phyloP scores from a whole-genome alignment of 2,113 vertebrate species.

The Pao palembangensis region DNA sequence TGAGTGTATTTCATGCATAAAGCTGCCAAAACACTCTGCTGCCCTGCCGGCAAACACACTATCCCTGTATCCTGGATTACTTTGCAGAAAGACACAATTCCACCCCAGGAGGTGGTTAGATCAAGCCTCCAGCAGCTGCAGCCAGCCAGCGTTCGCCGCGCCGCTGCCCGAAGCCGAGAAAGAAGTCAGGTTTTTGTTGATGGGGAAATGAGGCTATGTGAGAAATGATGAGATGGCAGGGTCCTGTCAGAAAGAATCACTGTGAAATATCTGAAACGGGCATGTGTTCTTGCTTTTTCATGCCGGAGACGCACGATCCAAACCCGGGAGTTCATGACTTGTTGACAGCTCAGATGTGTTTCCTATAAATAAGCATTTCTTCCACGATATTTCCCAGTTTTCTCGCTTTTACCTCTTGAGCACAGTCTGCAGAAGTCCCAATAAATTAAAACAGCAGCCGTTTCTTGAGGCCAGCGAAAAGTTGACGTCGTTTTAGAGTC shows the following conservation, averaged over 20 bases:
- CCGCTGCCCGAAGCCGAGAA: constrained; percentile 37
- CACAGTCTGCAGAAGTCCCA: too few species aligned
- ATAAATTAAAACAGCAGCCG: too few species aligned
- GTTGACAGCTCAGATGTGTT: background rate
- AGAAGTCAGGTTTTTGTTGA: constrained; percentile 20
- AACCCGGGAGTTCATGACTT: background rate
- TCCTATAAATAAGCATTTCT: too few species aligned
- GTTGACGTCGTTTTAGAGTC: background rate
- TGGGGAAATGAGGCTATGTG: constrained; percentile 3
- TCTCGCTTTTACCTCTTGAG: too few species aligned
- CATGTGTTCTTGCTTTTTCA: too few species aligned
- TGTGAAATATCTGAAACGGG: background rate
- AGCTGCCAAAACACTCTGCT: constrained; percentile 50
- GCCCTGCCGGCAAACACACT: background rate
- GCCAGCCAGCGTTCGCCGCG: constrained; percentile 14
- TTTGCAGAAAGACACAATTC: constrained; percentile 56
- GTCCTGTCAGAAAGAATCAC: constrained; percentile 22
- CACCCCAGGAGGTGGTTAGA: constrained; percentile 52
- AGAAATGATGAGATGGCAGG: constrained; percentile 22
- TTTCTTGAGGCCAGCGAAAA: too few species aligned
- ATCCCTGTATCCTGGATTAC: constrained; percentile 15
- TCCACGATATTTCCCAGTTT: too few species aligned
- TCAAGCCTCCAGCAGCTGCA: constrained; percentile 43
- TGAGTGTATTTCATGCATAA: constrained; percentile 38
- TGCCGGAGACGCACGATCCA: background rate